Evolutionary conservation across 30 jellyfish, hydroid and myxozoan genomes (phyloP), one percentile per base, ranked within the genome.

Genomic region (Catostylus mosaicus): DNA sequence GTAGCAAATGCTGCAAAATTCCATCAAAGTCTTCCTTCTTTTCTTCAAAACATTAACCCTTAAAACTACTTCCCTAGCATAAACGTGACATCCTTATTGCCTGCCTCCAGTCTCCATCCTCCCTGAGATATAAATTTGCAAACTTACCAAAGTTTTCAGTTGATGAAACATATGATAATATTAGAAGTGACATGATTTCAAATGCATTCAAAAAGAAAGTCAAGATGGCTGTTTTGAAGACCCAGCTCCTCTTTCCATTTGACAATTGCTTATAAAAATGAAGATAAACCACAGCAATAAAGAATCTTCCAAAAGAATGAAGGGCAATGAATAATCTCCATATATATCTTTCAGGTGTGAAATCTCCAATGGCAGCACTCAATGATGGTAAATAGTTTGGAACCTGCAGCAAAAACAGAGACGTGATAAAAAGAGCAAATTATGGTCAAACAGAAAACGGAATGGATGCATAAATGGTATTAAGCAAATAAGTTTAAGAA

Each of bases 271-370:
- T 80, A 24, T 89, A 89, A 50, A 89, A 89, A 54, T 74, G 31
- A 24, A 45, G 48, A 77, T 90, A 90, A 30, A 74, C 48, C 30
- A 68, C 24, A 23, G 97, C 92, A 26, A 76, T 51, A 5, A 77
- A 23, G 34, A 71, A 82, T 48, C 96, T 70, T 32, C 82, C 96
- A 52, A 64, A 72, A 1, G 92, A 66, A 77, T 90, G 97, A 26
- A 90, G 63, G 16, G 92, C 97, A 37, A 90, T 83, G 56, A 87
- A 94, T 0, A 90, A 20, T 48, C 97, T 83, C 97, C 97, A 90
- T 10, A 90, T 64, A 69, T 90, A 90, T 51, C 91, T 48, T 47
- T 90, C 88, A 9, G 97, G 97, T 31, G 95, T 66, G 48, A 37
- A 84, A 38, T 48, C 86, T 69, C 95, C 91, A 75, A 90, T 88